Base-by-base conservation (phyloP, 2,113 vertebrate species). In the Dissostichus mawsoni region DNA sequence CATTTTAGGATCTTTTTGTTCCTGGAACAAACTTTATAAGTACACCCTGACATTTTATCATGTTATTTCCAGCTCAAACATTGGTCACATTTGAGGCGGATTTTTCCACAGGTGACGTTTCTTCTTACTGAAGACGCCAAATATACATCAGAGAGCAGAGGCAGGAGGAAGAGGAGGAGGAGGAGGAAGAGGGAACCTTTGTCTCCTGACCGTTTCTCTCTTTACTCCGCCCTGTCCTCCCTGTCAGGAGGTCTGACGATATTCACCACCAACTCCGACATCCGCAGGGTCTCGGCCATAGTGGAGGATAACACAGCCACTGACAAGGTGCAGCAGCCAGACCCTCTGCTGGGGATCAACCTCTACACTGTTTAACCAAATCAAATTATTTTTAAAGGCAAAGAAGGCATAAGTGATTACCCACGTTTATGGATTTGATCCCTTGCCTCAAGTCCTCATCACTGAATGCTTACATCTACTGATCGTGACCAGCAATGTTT, bases 191-290 rank as follows among this genome's bases (percentile, higher is more conserved):
- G 89, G 44, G 92, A 94, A 78, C 25, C 81, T 33, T 84, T 96
- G 66, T 93, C 94, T 0, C 92, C 95, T 7, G 84, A 94, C 69
- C 94, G 95, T 59, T 98, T 98, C 80, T 90, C 95, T 36, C 92
- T 96, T 0, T 97, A 97, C 18, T 88, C 94, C 4, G 90, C 93
- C 0, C 87, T 97, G 77, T 96, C 96, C 12, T 90, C 92, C 5
- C 76, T 95, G 47, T 97, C 96, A 0, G 96, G 96, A 57, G 96
- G 96, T 68, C 90, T 97, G 75, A 95, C 95, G 12, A 93, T 97
- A 83, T 97, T 96, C 87, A 97, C 96, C 55, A 92, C 94, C 41
- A 94, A 97, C 69, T 91, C 91, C 76, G 93, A 97, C 87, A 97
- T 98, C 63, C 84, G 64, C 13, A 87, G 76, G 0, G 96, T 96